Conservation (phyloP, 2,113 vertebrate genomes). For the Mustela nigripes region DNA sequence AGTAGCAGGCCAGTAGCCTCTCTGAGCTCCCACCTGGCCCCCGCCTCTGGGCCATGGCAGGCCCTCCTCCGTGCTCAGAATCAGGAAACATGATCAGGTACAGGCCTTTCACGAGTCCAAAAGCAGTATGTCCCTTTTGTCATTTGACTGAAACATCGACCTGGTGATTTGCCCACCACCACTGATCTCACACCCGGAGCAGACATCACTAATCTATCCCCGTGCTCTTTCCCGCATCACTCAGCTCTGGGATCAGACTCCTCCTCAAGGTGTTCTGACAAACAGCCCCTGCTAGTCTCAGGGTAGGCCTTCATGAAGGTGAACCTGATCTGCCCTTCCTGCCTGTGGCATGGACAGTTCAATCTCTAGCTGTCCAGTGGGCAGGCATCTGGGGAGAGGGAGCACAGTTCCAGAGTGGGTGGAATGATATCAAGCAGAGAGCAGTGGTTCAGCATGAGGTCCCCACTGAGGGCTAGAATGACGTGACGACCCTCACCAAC, state of each 20-base stretch:
- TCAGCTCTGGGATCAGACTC: not conserved
- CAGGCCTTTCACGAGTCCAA: not conserved
- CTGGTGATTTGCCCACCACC: rapidly evolving
- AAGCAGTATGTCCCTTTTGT: not conserved
- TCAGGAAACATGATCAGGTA: not conserved
- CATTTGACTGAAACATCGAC: not conserved
- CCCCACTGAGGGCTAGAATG: not conserved
- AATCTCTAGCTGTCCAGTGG: not conserved
- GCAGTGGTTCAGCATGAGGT: not conserved
- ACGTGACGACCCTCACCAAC: not conserved
- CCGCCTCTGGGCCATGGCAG: not conserved
- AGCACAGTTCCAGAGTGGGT: not conserved
- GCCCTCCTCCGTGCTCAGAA: not conserved
- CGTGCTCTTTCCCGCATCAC: not conserved
- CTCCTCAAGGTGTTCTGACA: not conserved
- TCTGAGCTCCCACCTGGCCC: not conserved
- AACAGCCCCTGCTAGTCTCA: not conserved
- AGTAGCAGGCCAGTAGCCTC: rapidly evolving
- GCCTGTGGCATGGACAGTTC: not conserved
- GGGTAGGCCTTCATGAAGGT: not conserved
- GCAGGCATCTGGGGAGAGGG: slow-evolving; percentile 21
- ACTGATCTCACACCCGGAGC: not conserved
- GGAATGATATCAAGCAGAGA: not conserved
- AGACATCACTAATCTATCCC: slow-evolving; percentile 44
- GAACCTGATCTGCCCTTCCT: not conserved